A percentile compares a stretch with the other conserved stretches of the same genome.
Evolutionary conservation across 2,113 vertebrate genomes (phyloP).

Genomic region (Cebus imitator): DNA sequence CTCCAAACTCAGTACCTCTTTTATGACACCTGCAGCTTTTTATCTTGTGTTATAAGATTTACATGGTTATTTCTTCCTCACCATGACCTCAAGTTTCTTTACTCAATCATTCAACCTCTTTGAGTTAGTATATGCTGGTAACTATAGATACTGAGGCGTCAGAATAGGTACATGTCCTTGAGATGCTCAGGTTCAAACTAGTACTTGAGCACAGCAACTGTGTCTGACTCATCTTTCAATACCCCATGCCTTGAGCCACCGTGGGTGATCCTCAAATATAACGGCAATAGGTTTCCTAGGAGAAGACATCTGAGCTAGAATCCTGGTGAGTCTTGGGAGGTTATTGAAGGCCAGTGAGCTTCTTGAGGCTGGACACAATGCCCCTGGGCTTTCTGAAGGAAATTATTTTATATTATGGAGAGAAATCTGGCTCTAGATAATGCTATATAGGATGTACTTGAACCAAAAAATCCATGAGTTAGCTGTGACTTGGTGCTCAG

Average conservation of each 20-base stretch:
- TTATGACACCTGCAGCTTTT: neutral
- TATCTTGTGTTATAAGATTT: neutral
- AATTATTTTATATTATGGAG: neutral
- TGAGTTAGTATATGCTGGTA: neutral
- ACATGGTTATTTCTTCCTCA: neutral
- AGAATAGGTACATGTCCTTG: neutral
- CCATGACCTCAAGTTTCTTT: neutral
- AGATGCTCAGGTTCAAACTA: neutral
- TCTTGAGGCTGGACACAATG: neutral
- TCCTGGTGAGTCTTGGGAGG: neutral
- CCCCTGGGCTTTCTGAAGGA: neutral
- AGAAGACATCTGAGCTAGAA: neutral
- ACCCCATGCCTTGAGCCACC: neutral
- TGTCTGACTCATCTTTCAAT: neutral
- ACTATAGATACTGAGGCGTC: neutral
- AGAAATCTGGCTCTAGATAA: neutral
- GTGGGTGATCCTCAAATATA: neutral
- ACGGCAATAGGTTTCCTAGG: neutral
- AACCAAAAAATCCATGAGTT: neutral
- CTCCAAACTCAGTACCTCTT: neutral
- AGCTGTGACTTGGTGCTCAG: neutral
- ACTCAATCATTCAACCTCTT: neutral
- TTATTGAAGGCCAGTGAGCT: neutral
- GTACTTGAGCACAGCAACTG: neutral
- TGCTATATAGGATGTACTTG: neutral